A percentile compares a stretch with the other conserved stretches of the same genome.
Conservation (phyloP, 2,797 vertebrate genomes). For the Gymnoscopelus microlampas region DNA sequence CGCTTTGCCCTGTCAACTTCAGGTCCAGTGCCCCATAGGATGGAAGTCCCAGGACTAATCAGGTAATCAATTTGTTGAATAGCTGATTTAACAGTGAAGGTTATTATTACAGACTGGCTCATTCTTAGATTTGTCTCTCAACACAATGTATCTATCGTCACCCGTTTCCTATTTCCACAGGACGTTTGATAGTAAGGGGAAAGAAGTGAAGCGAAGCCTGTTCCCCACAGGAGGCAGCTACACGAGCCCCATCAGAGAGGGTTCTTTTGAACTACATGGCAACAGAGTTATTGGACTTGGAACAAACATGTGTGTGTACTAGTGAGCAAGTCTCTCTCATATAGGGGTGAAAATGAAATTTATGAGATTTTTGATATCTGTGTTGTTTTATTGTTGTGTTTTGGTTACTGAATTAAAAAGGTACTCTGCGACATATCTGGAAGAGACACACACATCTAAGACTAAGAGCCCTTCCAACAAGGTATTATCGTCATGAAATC, state of each 20-base stretch:
- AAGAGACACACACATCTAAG: conserved; percentile 82
- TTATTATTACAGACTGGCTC: neutral
- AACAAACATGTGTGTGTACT: conserved; percentile 81
- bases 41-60: conserved; percentile 90
- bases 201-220: conserved; percentile 80
- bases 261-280: conserved; percentile 89
- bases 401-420: conserved; percentile 65
- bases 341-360: no score
- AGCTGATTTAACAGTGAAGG: neutral
- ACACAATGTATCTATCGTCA: conserved; percentile 30
- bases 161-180: conserved; percentile 74
- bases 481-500: conserved; percentile 52
- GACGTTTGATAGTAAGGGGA: conserved; percentile 82
- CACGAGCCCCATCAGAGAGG: conserved; percentile 77
- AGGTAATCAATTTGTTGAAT: conserved; percentile 75
- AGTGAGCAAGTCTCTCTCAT: no score
- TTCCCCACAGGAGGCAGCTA: conserved; percentile 87
- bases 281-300: conserved; percentile 89
- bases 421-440: conserved; percentile 82
- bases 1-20: conserved; percentile 79
- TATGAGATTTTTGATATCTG: neutral
- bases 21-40: conserved; percentile 88
- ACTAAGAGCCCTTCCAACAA: conserved; percentile 71
- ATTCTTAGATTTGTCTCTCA: neutral
- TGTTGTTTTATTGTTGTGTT: neutral